A percentile compares a stretch with the other conserved stretches of the same genome.
These are phyloP conservation scores for Mesopsocus fuscifrons DNA, from an alignment of 2,888 invertebrate species.

Conservation along the genomic window DNA sequence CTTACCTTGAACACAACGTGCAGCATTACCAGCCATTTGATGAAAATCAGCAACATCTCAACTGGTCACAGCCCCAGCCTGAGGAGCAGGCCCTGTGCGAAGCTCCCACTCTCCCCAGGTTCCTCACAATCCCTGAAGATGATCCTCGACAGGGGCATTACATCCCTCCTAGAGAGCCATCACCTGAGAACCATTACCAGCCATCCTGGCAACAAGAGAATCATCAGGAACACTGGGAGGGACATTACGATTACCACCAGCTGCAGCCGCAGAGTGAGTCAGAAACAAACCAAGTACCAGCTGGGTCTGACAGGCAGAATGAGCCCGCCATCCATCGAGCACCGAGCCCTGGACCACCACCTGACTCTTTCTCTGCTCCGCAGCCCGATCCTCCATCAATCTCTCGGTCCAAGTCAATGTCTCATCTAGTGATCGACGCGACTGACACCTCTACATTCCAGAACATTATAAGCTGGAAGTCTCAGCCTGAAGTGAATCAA, in stretches of 20 bases:
- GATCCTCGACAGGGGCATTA: neutral
- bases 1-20: constrained; percentile 1
- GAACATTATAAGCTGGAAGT: constrained; percentile 3
- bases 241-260: neutral
- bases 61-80: neutral
- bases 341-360: too few relatives aligned
- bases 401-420: neutral
- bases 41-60: neutral
- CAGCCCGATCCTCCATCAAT: neutral
- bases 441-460: neutral
- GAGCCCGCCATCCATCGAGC: too few relatives aligned
- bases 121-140: constrained; percentile 6
- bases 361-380: neutral
- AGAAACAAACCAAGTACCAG: neutral
- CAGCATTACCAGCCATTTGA: neutral
- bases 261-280: neutral
- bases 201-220: neutral
- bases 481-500: neutral
- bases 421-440: neutral
- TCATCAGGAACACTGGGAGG: neutral
- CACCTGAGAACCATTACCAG: neutral
- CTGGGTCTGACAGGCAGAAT: neutral
- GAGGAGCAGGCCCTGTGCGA: neutral
- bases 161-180: neutral
- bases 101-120: neutral